Evolutionary conservation across 2,113 vertebrate species (phyloP), one percentile per base, ranked within the genome.

Genomic region (Nycticorax nycticorax): DNA sequence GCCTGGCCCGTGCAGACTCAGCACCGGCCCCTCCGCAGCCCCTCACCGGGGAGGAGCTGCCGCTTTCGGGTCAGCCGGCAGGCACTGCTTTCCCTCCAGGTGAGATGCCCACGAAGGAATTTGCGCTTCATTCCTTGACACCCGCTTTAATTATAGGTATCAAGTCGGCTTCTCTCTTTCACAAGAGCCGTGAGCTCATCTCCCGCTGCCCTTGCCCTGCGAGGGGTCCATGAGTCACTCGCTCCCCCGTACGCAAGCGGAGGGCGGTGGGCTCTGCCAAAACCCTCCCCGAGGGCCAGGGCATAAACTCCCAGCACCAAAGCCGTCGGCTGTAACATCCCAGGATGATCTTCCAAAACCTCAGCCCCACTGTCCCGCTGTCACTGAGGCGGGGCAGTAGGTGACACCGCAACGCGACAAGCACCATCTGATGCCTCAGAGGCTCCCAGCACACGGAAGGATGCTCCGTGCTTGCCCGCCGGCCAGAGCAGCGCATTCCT

Each of bases 61-160:
- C 13, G 2, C 85, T 80, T 52, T 73, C 1, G 3, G 88, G 80
- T 71, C 96, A 88, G 73, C 47, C 7, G 6, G 45, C 77, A 83
- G 66, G 60, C 7, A 0, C 50, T 39, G 86, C 89, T 85, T 14
- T 91, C 68, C 66, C 85, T 89, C 81, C 86, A 14, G 1, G 66
- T 79, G 92, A 95, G 76, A 91, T 75, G 73, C 69, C 88, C 75
- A 27, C 50, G n/a, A 60, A 91, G 93, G 95, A 96, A 97, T 97
- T 27, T 33, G 76, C 69, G 23, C 75, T 85, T 92, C 94, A 91
- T 79, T 92, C 92, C 85, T 86, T 92, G 86, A 96, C 93, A 96
- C 88, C 86, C 2, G 84, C 83, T 93, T 78, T 97, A 96, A 97
- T 97, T 94, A 94, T 2, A 96, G 94, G 93, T 91, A 55, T 89